Base-by-base conservation (phyloP, 2,888 invertebrate genomes). In the Prenolepis imparis region DNA sequence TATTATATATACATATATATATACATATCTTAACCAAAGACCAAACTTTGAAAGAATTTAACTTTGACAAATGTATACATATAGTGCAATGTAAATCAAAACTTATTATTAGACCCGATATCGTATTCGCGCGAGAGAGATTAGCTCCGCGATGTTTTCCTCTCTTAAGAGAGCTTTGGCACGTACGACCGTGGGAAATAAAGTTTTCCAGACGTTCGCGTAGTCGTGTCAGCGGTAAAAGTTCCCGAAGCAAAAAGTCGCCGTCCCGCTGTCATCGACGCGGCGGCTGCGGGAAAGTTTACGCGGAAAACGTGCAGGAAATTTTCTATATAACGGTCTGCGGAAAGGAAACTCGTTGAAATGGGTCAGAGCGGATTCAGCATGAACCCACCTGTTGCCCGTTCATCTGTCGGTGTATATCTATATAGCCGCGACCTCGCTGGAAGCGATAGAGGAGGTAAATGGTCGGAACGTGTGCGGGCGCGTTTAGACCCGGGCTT, bases 321-420 rank as follows among this genome's bases (percentile, higher is more conserved):
- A 91, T 90, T 90, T 90, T 85, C 86, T 81, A 81, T 82, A 68
- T 80, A 81, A 83, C 85, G 86, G 85, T 83, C 82, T 84, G 83
- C 77, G 84, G 77, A 86, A 89, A 87, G 88, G 88, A 86, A 88
- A 87, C 89, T 86, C 89, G 89, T 89, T 88, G 90, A 89, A 92
- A 91, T 78, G 90, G 90, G 89, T 87, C 86, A 88, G 88, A 91
- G 90, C 88, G 88, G 89, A 92, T 92, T 92, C 90, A 91, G 88
- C 90, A 88, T 86, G 89, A 90, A 90, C 84, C 92, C 91, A 93
- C 93, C 93, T 93, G 92, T 93, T 93, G 93, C 92, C 87, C 68
- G 85, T 86, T 84, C 84, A 84, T 88, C 87, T 86, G 86, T 81
- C 73, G 80, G 68, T 81, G 68, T 81, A 78, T 72, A 72, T 77